Evolutionary conservation across 2,113 vertebrate species (phyloP).

Genomic region (Microtus pennsylvanicus): DNA sequence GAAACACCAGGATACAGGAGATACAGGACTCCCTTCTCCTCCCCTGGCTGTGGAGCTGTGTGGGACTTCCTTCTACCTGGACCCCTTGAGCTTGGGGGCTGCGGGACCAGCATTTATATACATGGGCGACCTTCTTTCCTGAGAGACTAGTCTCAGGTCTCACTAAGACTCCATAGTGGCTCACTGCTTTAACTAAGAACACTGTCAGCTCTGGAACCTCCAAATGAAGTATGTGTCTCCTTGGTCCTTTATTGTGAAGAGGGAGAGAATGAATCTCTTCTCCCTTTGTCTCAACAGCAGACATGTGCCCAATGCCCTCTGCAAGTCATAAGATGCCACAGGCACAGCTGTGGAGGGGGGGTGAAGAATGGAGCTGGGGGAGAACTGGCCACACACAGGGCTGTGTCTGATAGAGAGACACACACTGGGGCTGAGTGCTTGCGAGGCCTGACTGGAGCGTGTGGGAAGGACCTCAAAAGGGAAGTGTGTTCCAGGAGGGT

Average conservation of each 20-base stretch:
- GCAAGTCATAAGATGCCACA: background rate
- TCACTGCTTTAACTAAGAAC: background rate
- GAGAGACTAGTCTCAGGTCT: background rate
- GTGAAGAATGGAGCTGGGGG: background rate
- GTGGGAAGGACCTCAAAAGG: background rate
- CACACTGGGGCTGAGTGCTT: background rate
- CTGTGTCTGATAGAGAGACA: background rate
- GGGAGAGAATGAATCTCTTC: background rate
- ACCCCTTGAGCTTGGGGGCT: background rate
- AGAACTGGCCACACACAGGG: background rate
- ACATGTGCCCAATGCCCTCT: background rate
- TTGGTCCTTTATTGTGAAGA: background rate
- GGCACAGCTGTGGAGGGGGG: background rate
- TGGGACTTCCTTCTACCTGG: background rate
- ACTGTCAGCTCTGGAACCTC: background rate
- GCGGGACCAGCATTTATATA: background rate
- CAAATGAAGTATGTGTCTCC: background rate
- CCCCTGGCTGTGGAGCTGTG: background rate
- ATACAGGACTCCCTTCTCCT: background rate
- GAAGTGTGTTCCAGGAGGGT: background rate
- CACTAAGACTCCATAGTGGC: background rate
- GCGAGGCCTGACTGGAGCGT: background rate
- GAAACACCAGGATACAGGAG: background rate
- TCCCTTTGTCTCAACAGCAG: background rate
- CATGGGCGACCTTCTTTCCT: background rate